These are phyloP conservation scores for Priapulus caudatus DNA, from an alignment of 2,888 invertebrate genomes.

Conservation along the genomic window DNA sequence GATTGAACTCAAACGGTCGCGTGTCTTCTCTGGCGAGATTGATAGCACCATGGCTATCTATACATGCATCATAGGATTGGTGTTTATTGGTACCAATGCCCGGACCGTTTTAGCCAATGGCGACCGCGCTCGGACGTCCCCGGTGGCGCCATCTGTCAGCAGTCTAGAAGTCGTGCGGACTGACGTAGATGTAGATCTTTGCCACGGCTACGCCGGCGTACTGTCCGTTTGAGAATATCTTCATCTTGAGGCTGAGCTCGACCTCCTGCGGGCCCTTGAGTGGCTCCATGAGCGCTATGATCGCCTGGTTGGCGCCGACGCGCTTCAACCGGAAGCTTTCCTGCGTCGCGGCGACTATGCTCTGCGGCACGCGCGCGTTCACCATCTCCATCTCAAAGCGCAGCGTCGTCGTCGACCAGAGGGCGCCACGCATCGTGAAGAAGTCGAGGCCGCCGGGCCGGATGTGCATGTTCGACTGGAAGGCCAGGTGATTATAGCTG, in stretches of 20 bases:
- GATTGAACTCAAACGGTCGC: too few relatives aligned
- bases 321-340: slow-evolving; percentile 30
- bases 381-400: slow-evolving; percentile 60
- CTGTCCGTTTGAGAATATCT: slow-evolving; percentile 44
- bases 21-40: too few relatives aligned
- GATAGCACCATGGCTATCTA: too few relatives aligned
- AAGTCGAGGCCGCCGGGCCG: slow-evolving; percentile 53
- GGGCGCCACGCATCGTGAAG: slow-evolving; percentile 77
- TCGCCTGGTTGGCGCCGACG: slow-evolving; percentile 42
- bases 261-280: slow-evolving; percentile 81
- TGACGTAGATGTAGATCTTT: slow-evolving; percentile 70
- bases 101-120: too few relatives aligned
- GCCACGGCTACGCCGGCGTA: slow-evolving; percentile 73
- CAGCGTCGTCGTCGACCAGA: slow-evolving; percentile 40
- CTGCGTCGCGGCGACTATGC: slow-evolving; percentile 27
- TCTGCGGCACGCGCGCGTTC: slow-evolving; percentile 43
- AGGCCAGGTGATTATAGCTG: slow-evolving; percentile 84
- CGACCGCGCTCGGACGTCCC: too few relatives aligned
- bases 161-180: slow-evolving; percentile 65
- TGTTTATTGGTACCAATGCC: too few relatives aligned
- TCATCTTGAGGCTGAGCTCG: slow-evolving; percentile 73
- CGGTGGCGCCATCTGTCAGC: too few relatives aligned
- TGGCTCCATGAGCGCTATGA: slow-evolving; percentile 57
- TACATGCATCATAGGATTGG: too few relatives aligned
- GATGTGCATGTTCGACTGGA: slow-evolving; percentile 57